These are phyloP conservation scores for Eleginops maclovinus DNA, from an alignment of 2,113 vertebrate species.

Conservation along the genomic window DNA sequence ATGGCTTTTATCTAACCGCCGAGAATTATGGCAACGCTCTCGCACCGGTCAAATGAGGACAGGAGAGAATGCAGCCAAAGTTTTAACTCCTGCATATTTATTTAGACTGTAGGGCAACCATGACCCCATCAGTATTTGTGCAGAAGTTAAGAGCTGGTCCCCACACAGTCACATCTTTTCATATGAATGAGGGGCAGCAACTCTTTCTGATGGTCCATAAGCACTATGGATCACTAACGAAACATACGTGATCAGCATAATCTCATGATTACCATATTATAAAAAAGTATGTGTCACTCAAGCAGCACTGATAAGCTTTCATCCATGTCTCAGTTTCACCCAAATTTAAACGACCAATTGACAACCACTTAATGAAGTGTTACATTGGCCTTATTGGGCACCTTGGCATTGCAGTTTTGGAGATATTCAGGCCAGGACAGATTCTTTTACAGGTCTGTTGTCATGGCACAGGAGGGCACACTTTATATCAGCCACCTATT, in stretches of 20 bases:
- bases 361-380: constrained; percentile 2
- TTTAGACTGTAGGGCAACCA: constrained; percentile 5
- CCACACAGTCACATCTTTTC: neutral
- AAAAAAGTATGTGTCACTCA: neutral
- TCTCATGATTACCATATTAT: neutral
- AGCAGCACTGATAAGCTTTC: neutral
- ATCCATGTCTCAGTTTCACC: constrained; percentile 7
- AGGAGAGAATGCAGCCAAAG: neutral
- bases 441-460: constrained; percentile 6
- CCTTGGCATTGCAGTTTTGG: neutral
- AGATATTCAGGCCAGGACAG: neutral
- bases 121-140: constrained; percentile 2
- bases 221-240: neutral
- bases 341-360: neutral
- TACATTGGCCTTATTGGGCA: neutral
- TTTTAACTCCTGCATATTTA: constrained; percentile 3
- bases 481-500: neutral
- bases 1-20: constrained; percentile 18
- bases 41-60: neutral
- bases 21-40: neutral
- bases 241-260: neutral
- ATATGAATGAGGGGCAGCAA: neutral
- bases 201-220: neutral
- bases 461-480: neutral
- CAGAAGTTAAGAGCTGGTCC: neutral